phyloP scores from a whole-genome alignment of 1,140 invertebrate species.

The Magallana gigas region DNA sequence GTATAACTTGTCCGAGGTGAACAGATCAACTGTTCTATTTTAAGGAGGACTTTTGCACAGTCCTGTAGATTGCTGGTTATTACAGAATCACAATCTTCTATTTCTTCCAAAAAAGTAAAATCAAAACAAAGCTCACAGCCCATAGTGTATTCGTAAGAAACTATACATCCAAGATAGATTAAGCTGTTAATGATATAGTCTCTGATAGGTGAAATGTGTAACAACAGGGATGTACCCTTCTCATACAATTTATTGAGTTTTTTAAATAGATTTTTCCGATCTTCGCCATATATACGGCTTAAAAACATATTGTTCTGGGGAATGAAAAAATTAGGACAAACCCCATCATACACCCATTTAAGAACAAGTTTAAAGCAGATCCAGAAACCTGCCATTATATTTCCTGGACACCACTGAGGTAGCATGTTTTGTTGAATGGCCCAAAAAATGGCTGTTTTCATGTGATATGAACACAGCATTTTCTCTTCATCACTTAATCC shows the following conservation, averaged over 20 bases:
- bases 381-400: slow-evolving; percentile 17
- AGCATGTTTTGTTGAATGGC: slow-evolving; percentile 25
- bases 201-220: neutral
- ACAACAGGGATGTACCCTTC: neutral
- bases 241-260: neutral
- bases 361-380: slow-evolving; percentile 26
- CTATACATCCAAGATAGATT: neutral
- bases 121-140: too few relatives aligned
- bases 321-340: slow-evolving; percentile 51
- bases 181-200: neutral
- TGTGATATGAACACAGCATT: slow-evolving; percentile 46
- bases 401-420: neutral
- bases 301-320: slow-evolving; percentile 53
- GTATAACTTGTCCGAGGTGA: neutral
- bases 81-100: neutral
- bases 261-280: neutral
- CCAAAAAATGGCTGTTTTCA: slow-evolving; percentile 54
- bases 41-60: neutral
- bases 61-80: neutral
- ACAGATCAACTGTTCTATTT: neutral
- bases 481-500: neutral
- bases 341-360: slow-evolving; percentile 43
- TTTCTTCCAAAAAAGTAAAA: too few relatives aligned
- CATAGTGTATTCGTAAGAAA: too few relatives aligned
- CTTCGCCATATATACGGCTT: neutral